phyloP scores from a whole-genome alignment of 1,140 invertebrate genomes.

The Drosophila teissieri region DNA sequence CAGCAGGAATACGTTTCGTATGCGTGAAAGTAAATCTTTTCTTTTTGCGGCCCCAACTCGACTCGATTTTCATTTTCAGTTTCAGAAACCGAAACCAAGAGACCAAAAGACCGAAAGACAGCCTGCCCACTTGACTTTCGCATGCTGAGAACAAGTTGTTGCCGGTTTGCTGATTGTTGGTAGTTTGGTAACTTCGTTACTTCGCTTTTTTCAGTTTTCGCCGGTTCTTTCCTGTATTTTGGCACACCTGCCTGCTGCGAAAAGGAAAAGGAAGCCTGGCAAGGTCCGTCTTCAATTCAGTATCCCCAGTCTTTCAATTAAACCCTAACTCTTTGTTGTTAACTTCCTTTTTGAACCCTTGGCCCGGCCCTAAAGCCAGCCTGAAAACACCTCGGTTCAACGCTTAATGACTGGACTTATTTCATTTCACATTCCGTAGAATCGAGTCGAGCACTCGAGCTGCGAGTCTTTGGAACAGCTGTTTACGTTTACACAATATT shows the following conservation, averaged over 20 bases:
- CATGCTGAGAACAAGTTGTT: constrained; percentile 46
- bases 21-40: constrained; percentile 70
- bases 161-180: constrained; percentile 17
- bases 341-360: constrained; percentile 37
- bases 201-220: constrained; percentile 16
- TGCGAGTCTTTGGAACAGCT: constrained; percentile 56
- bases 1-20: constrained; percentile 28
- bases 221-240: constrained; percentile 51
- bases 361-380: constrained; percentile 20
- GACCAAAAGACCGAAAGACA: constrained; percentile 12
- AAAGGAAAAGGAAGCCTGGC: constrained; percentile 53
- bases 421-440: constrained; percentile 48
- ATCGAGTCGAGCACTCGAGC: constrained; percentile 28
- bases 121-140: constrained; percentile 41
- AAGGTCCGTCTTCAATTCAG: constrained; percentile 20
- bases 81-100: constrained; percentile 28
- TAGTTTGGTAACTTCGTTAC: constrained; percentile 30
- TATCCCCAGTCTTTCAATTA: constrained; percentile 44
- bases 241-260: constrained; percentile 63
- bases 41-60: constrained; percentile 36
- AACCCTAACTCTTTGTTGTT: constrained; percentile 49
- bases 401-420: constrained; percentile 56
- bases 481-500: constrained; percentile 74
- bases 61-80: constrained; percentile 62
- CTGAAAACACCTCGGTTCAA: constrained; percentile 33